phyloP scores from a whole-genome alignment of 2,888 invertebrate genomes.

The Diaphora mendica region DNA sequence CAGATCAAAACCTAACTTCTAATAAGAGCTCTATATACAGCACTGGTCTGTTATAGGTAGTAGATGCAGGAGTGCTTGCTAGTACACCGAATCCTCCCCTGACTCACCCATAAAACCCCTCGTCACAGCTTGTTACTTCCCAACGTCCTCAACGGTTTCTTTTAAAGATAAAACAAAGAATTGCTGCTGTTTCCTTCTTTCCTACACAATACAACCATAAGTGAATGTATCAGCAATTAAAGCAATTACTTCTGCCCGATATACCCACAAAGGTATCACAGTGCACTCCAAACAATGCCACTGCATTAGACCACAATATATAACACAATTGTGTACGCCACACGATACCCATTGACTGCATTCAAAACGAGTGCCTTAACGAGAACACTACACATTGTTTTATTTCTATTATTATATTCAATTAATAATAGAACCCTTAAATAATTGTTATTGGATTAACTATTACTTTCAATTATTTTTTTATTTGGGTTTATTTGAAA shows the following conservation, averaged over 20 bases:
- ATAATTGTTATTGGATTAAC: slow-evolving; percentile 23
- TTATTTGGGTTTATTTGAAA: neutral
- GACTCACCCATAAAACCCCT: neutral
- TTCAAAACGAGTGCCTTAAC: slow-evolving; percentile 37
- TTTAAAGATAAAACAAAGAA: neutral
- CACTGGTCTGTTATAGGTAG: too few relatives aligned
- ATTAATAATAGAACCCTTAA: slow-evolving; percentile 17
- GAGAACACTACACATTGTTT: slow-evolving; percentile 32
- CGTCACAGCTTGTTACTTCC: neutral
- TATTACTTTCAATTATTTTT: neutral
- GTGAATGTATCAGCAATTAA: slow-evolving; percentile 48
- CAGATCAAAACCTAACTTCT: too few relatives aligned
- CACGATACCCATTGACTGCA: slow-evolving; percentile 56
- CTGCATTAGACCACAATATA: slow-evolving; percentile 34
- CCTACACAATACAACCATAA: slow-evolving; percentile 31
- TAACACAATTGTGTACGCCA: slow-evolving; percentile 44
- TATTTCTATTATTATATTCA: slow-evolving; percentile 21
- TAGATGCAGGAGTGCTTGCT: too few relatives aligned
- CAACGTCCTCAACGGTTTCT: neutral
- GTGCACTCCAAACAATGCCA: slow-evolving; percentile 27
- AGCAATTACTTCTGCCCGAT: slow-evolving; percentile 46
- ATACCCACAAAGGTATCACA: slow-evolving; percentile 42
- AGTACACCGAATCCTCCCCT: neutral
- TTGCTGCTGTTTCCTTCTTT: slow-evolving; percentile 10
- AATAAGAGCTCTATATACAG: too few relatives aligned